These are phyloP conservation scores for Plutomurus gul DNA, from an alignment of 1,140 invertebrate genomes.

Conservation along the genomic window DNA sequence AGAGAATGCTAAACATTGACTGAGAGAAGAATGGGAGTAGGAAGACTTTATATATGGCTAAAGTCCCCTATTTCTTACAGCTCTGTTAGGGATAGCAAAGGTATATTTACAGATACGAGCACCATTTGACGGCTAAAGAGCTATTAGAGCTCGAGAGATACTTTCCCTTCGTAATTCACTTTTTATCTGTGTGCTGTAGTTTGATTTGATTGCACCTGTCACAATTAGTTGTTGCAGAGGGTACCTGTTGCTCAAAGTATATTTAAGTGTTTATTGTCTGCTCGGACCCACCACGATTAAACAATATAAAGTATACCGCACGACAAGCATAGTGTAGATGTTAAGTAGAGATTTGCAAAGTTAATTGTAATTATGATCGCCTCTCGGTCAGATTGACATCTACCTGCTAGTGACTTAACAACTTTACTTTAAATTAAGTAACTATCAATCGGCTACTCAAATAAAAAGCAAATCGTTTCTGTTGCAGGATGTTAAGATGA, in stretches of 20 bases:
- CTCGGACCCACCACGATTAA: no score
- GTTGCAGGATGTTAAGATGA: no score
- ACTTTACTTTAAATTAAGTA: no score
- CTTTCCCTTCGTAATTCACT: slow-evolving; percentile 6
- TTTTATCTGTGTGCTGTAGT: no score
- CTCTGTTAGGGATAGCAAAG: neutral
- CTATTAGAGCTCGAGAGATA: neutral
- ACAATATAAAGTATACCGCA: no score
- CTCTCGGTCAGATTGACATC: neutral
- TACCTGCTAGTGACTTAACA: neutral
- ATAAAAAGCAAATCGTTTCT: no score
- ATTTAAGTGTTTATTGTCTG: no score
- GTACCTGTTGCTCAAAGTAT: neutral
- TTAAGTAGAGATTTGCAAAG: neutral
- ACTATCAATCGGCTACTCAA: no score
- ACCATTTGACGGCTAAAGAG: neutral
- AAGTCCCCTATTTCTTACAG: neutral
- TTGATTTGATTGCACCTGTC: slow-evolving; percentile 8
- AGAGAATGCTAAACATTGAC: no score
- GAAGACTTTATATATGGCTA: slow-evolving; percentile 17
- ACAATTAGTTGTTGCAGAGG: neutral
- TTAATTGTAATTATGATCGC: neutral
- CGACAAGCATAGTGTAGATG: neutral
- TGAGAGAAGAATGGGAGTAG: neutral
- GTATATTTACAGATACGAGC: no score